phyloP scores from a whole-genome alignment of 2,888 invertebrate species.

The Parthenolecanium corni region DNA sequence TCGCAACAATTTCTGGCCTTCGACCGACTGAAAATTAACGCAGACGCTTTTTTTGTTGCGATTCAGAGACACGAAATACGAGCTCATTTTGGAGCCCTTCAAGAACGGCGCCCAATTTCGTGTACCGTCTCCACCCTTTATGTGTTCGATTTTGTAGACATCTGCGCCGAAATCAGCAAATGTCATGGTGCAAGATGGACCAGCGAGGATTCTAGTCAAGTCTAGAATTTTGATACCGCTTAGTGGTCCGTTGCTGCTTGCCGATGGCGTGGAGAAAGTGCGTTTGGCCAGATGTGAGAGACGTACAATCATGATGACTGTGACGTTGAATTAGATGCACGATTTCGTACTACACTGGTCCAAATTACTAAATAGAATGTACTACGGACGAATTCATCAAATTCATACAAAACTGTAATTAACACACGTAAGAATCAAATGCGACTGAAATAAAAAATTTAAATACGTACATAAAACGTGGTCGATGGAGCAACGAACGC shows the following conservation, averaged over 20 bases:
- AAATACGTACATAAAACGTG: too few relatives aligned
- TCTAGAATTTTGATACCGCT: slow-evolving; percentile 63
- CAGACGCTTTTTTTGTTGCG: slow-evolving; percentile 90
- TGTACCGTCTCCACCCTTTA: slow-evolving; percentile 68
- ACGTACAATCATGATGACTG: too few relatives aligned
- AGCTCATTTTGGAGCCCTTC: slow-evolving; percentile 46
- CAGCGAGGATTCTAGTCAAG: slow-evolving; percentile 77
- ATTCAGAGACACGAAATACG: slow-evolving; percentile 79
- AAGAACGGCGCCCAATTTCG: slow-evolving; percentile 86
- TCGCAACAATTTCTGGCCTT: slow-evolving; percentile 53
- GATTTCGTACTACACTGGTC: too few relatives aligned
- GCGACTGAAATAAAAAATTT: too few relatives aligned
- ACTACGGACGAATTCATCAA: too few relatives aligned
- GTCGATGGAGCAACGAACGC: too few relatives aligned
- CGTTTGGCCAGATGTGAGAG: too few relatives aligned
- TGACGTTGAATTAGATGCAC: too few relatives aligned
- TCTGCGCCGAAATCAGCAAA: slow-evolving; percentile 87
- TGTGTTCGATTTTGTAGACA: slow-evolving; percentile 80
- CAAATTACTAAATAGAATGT: too few relatives aligned
- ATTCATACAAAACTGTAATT: too few relatives aligned
- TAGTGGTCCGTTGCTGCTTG: slow-evolving; percentile 42
- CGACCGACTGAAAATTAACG: slow-evolving; percentile 61
- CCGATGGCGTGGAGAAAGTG: too few relatives aligned
- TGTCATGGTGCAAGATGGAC: slow-evolving; percentile 89
- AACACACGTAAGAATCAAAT: too few relatives aligned